Evolutionary conservation across 64 coral and sea anemone genomes (phyloP), one percentile per base, ranked within the genome.

Genomic region (Cladopsammia gracilis): DNA sequence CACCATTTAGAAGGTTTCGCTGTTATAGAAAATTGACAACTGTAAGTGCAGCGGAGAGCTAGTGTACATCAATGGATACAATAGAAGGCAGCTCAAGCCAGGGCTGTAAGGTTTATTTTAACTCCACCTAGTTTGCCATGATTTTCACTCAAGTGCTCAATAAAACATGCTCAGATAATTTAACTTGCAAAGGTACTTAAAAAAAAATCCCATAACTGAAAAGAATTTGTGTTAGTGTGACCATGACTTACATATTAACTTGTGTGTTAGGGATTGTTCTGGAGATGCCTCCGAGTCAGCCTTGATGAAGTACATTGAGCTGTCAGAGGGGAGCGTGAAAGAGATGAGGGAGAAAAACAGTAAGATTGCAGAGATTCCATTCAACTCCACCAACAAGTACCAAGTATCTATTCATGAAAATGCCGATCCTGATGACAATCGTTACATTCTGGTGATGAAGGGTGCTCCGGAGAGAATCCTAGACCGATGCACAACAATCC

Each of bases 201-300:
- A 34, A 34, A 34, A 34, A 34, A 34, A 34, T 34, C 34, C 34
- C 34, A 34, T 34, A 34, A 34, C 34, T 34, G 34, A 34, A 34
- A 1, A 34, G 2, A 34, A 34, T 34, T 34, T 34, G 34, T 34
- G 34, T 34, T 34, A 34, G 34, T 34, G 34, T 34, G 34, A 34
- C 34, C 34, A 34, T 2, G 14, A 15, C 11, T 76, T 47, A 48
- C 74, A 18, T 6, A 76, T 18, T 19, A 76, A 76, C 74, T n/a
- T 53, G 14, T 34, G 74, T 76, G 15, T 86, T 78, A 99, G 98
- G 74, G 98, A 96, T 53, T 86, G 90, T 24, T 88, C 98, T n/a
- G 98, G 98, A 51, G 98, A 99, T 96, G 98, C 98, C 4, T 99
- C 98, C 48, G 98, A 99, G 76, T 94, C 98, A 70, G 98, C 98